These are phyloP conservation scores for Plotosus lineatus DNA, from an alignment of 2,113 vertebrate species.

Conservation along the genomic window DNA sequence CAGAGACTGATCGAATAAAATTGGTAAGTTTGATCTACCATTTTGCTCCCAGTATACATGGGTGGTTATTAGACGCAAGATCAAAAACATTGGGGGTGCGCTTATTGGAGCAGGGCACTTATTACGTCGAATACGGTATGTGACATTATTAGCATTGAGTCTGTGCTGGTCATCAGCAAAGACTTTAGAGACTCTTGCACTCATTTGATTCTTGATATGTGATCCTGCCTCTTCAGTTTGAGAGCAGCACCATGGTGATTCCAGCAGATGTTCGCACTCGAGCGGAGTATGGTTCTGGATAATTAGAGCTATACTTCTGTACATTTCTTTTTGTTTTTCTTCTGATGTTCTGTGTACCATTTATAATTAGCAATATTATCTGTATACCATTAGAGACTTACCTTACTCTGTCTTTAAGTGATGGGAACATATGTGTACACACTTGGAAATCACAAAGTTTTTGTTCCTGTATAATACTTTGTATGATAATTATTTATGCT, in stretches of 20 bases:
- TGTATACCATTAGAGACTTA: background rate
- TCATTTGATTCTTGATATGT: constrained; percentile 38
- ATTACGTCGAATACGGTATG: too few relatives aligned
- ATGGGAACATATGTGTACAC: background rate
- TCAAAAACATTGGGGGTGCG: too few relatives aligned
- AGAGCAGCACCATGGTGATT: constrained; percentile 44
- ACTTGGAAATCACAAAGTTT: background rate
- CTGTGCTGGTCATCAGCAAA: background rate
- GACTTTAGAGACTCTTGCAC: background rate
- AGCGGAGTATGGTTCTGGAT: constrained; percentile 30
- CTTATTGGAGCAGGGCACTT: too few relatives aligned
- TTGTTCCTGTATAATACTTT: too few relatives aligned
- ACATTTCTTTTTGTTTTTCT: constrained; percentile 16
- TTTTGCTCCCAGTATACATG: too few relatives aligned
- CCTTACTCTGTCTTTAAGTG: background rate
- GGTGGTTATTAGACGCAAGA: too few relatives aligned
- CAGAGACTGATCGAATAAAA: too few relatives aligned
- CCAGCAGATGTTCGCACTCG: constrained; percentile 53
- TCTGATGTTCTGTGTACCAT: background rate
- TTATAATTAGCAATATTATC: background rate
- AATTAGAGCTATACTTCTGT: constrained; percentile 40
- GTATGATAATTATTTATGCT: too few relatives aligned
- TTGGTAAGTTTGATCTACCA: too few relatives aligned
- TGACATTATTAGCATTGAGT: background rate
- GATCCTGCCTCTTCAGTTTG: constrained; percentile 33